Evolutionary conservation across 2,113 vertebrate genomes (phyloP).

Genomic region (Epinephelus fuscoguttatus): DNA sequence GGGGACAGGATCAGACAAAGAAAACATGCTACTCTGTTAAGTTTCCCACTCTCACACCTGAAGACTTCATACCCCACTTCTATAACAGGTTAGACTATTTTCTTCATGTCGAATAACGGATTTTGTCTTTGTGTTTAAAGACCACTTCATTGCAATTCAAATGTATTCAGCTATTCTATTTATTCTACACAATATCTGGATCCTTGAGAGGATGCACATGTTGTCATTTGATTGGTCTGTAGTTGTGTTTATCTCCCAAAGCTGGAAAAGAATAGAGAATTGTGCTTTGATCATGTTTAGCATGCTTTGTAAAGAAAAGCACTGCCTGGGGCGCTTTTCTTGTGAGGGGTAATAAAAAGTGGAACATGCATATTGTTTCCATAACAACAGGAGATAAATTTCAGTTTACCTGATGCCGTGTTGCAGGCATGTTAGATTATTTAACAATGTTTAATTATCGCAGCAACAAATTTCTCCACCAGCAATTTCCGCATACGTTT

Average conservation of each 20-base stretch:
- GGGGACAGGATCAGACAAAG: background rate
- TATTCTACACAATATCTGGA: background rate
- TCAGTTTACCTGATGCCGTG: constrained; percentile 44
- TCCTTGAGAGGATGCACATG: background rate
- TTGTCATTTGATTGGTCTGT: background rate
- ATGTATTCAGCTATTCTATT: background rate
- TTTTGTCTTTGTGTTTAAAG: background rate
- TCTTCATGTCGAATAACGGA: background rate
- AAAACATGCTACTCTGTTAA: background rate
- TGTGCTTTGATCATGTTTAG: constrained; percentile 15
- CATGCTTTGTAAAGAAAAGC: background rate
- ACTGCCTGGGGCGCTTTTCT: constrained; percentile 12
- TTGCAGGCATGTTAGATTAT: constrained; percentile 38
- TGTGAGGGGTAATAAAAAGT: constrained; percentile 33
- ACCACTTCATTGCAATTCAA: background rate
- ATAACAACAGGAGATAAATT: constrained; percentile 57
- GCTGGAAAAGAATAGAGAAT: background rate
- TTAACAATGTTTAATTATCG: constrained; percentile 47
- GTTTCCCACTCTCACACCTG: too few species aligned
- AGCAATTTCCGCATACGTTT: background rate
- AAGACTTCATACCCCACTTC: background rate
- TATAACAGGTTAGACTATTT: background rate
- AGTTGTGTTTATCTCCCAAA: background rate
- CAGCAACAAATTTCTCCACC: constrained; percentile 20
- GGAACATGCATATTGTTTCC: constrained; percentile 48